Percentiles rank a stretch among this genome's conserved stretches.
Conservation (phyloP, 1,140 invertebrate species). For the Delia radicum region DNA sequence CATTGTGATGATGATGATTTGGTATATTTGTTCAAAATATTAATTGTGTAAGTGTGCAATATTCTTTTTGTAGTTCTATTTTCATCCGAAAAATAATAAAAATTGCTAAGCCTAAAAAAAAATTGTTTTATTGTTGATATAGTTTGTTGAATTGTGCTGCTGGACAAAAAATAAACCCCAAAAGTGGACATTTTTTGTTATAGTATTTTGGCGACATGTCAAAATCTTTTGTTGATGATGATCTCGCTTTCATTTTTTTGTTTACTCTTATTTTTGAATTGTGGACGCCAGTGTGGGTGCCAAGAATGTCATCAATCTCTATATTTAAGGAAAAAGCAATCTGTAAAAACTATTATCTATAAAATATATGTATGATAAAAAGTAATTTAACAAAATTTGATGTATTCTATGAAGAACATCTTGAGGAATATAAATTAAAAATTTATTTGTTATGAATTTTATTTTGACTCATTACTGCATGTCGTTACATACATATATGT, state of each 20-base stretch:
- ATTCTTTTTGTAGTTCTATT: background rate
- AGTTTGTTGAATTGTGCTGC: background rate
- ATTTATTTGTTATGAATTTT: too few relatives aligned
- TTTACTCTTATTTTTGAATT: background rate
- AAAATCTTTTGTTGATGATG: slow-evolving; percentile 11
- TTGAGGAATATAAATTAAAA: too few relatives aligned
- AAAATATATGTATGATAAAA: too few relatives aligned
- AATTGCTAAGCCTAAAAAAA: slow-evolving; percentile 12
- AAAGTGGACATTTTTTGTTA: slow-evolving; percentile 16
- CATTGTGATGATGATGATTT: background rate
- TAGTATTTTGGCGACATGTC: slow-evolving; percentile 21
- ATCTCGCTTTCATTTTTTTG: slow-evolving; percentile 8
- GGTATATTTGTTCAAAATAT: background rate
- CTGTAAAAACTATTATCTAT: background rate
- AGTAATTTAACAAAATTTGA: too few relatives aligned
- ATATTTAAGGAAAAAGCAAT: background rate
- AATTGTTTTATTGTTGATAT: background rate
- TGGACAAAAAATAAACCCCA: slow-evolving; percentile 10
- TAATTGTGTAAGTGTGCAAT: background rate
- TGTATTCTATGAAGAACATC: too few relatives aligned
- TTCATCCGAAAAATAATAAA: background rate
- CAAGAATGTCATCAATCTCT: slow-evolving; percentile 19
- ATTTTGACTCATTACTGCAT: too few relatives aligned
- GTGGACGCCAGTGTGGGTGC: slow-evolving; percentile 18
- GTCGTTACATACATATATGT: too few relatives aligned